Base-by-base conservation (phyloP, 1,140 invertebrate genomes). In the Eupristina koningsbergeri region DNA sequence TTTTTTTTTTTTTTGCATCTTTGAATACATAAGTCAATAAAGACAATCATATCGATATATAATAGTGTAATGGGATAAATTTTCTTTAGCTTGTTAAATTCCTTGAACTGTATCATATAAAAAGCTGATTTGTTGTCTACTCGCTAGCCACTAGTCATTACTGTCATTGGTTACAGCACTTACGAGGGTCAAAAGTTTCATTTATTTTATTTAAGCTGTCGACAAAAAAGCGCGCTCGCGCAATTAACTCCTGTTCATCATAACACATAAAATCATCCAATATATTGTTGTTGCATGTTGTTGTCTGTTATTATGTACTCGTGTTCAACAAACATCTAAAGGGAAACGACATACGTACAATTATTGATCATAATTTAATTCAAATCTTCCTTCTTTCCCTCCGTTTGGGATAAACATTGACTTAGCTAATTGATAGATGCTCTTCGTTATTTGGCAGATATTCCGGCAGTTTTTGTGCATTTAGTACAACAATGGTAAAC, bases 341-440 rank as follows among this genome's bases (percentile, higher is more conserved):
- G 67, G 73, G 79, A 81, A 81, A 75, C 50, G 53, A 81, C 53
- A 36, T 29, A 36, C 34, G 45, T 47, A 39, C 79, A 50, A 80
- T 73, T 73, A 0, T 73, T 73, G 63, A 29, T 50, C 63, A 29
- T 61, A 6, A 41, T n/a, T 22, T 73, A 53, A 1, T 71, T 31
- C 34, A 39, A 6, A 7, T 36, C 41, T 13, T 39, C 58, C 41
- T 13, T 39, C 58, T 2, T 1, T 34, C 26, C n/a, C n/a, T 31
- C 15, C 26, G 15, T 71, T 41, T 15, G 7, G 34, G 36, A 36
- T 22, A 67, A 67, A 31, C 31, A 67, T 67, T 67, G 29, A 67
- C 29, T 7, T 67, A 17, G 11, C 7, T 34, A 26, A 26, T 58
- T 19, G 64, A 2, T 67, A 36, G 5, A 11, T 67, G 17, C 36